Evolutionary conservation across 2,797 vertebrate species (phyloP), one percentile per base, ranked within the genome.

Genomic region (Coccyzus lansbergi): DNA sequence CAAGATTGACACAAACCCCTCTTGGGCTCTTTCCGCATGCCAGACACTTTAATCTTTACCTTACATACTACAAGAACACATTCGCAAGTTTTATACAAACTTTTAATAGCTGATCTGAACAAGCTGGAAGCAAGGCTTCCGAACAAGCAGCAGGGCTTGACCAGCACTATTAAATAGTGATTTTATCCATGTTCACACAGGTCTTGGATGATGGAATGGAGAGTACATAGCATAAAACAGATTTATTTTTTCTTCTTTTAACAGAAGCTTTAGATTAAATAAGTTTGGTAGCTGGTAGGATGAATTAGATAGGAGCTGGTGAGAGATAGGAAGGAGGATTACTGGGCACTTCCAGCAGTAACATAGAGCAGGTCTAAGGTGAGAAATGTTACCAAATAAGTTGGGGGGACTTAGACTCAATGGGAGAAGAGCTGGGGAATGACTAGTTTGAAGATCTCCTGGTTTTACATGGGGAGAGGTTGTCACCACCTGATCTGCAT

Each of bases 81-180:
- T 82, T 74, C 81, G 60, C 75, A 52, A 74, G 48, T 82, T 88
- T 65, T 24, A 29, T 28, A 40, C 21, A 78, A 80, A 71, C 79
- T 94, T 94, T 85, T 92, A 96, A 89, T 89, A 94, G 84, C 71
- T 89, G 91, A 74, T 87, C 83, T 62, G 60, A 77, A 90, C 44
- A 78, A 56, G 14, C 64, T 67, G 87, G 44, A 49, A 80, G 64
- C 42, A 59, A 84, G 74, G 63, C 26, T 88, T 72, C 22, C 2
- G 59, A 49, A 83, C 40, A 46, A 80, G 94, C 96, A 96, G 81
- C 68, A 87, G 79, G 92, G 86, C 92, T 93, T 96, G 96, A 96
- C 95, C 84, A 67, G 56, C 40, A 6, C 95, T 89, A 77, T 77
- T 96, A 93, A 95, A 87, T 21, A 68, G 84, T 89, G 95, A 95